Conservation (phyloP, 2,888 invertebrate species). For the Himalopsyche anomala region DNA sequence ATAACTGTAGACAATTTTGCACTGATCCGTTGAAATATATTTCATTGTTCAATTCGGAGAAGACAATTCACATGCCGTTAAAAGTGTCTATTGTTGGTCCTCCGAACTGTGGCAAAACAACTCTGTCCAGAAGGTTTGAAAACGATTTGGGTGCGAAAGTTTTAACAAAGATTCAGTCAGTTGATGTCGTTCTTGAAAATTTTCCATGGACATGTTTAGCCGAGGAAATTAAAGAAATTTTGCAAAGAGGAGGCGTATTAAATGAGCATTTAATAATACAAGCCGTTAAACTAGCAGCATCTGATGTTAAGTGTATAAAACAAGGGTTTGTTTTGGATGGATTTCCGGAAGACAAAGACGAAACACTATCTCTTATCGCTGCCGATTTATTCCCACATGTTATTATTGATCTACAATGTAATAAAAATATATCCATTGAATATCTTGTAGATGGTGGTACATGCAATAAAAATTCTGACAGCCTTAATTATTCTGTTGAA, state of each 20-base stretch:
- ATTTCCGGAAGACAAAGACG: slow-evolving; percentile 76
- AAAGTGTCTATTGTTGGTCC: slow-evolving; percentile 79
- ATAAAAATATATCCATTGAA: slow-evolving; percentile 70
- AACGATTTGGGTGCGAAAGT: slow-evolving; percentile 76
- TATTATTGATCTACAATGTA: slow-evolving; percentile 75
- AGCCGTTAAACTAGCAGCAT: slow-evolving; percentile 75
- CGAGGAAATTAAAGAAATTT: slow-evolving; percentile 70
- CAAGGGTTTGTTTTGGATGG: slow-evolving; percentile 81
- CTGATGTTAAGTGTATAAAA: slow-evolving; percentile 73
- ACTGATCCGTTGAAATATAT: slow-evolving; percentile 78
- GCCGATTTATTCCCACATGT: slow-evolving; percentile 78
- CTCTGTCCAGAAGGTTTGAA: slow-evolving; percentile 76
- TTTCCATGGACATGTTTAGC: slow-evolving; percentile 76
- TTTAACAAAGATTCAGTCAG: slow-evolving; percentile 76
- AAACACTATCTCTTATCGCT: slow-evolving; percentile 74
- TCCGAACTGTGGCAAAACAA: slow-evolving; percentile 80
- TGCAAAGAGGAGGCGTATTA: slow-evolving; percentile 73
- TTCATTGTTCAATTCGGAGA: slow-evolving; percentile 70
- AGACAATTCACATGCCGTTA: slow-evolving; percentile 75
- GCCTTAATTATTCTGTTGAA: slow-evolving; percentile 62
- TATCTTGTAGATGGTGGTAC: slow-evolving; percentile 68
- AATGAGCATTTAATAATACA: slow-evolving; percentile 73
- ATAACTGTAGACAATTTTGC: slow-evolving; percentile 75
- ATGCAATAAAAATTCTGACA: background rate
- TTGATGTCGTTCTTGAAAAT: slow-evolving; percentile 74